These are phyloP conservation scores for Artemia franciscana DNA, from an alignment of 1,140 invertebrate genomes.

Conservation along the genomic window DNA sequence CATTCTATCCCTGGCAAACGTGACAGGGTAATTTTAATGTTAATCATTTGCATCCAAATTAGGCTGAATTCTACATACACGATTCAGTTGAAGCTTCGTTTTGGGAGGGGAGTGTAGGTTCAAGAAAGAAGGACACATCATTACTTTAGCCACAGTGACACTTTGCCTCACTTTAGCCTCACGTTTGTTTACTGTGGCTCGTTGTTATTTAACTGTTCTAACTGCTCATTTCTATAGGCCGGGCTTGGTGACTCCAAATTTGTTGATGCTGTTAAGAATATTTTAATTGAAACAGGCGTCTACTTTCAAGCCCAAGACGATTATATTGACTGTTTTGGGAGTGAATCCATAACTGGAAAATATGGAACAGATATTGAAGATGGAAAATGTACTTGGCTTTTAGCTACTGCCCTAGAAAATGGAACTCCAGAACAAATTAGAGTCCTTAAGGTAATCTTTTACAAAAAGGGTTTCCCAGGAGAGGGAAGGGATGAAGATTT, in stretches of 20 bases:
- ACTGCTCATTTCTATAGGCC: constrained; percentile 22
- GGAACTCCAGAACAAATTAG: too few species aligned
- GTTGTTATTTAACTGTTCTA: not conserved
- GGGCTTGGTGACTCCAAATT: constrained; percentile 52
- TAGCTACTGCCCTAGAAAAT: constrained; percentile 68
- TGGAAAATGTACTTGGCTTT: constrained; percentile 88
- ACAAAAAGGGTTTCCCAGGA: too few species aligned
- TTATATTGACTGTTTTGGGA: constrained; percentile 77
- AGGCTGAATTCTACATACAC: too few species aligned
- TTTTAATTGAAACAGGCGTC: constrained; percentile 83
- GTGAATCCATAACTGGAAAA: constrained; percentile 62
- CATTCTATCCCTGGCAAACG: too few species aligned
- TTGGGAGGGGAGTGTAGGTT: too few species aligned
- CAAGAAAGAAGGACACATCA: too few species aligned
- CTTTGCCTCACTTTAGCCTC: constrained; percentile 6
- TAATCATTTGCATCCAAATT: too few species aligned
- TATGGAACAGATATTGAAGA: constrained; percentile 74
- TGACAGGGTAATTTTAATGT: too few species aligned
- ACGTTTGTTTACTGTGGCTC: not conserved
- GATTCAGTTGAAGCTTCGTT: too few species aligned
- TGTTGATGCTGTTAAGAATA: constrained; percentile 57
- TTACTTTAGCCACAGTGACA: too few species aligned
- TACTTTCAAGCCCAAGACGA: constrained; percentile 95
- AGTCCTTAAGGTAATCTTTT: too few species aligned
- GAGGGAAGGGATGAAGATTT: too few species aligned